Conservation (phyloP, 2,888 invertebrate species). For the Tetragonula carbonaria region DNA sequence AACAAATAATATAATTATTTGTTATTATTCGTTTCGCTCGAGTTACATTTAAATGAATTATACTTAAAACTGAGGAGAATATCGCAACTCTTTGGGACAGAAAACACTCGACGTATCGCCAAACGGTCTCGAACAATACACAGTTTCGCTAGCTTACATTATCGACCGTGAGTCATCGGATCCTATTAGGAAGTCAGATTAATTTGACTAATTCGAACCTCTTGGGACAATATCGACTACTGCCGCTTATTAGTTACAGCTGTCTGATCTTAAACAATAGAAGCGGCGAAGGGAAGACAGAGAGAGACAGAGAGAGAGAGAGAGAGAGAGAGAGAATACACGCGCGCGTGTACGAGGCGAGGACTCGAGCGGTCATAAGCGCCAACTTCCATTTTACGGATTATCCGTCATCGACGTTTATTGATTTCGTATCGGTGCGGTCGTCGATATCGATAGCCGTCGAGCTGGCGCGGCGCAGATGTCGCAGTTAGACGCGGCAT, state of each 20-base stretch:
- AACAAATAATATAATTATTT: too few relatives aligned
- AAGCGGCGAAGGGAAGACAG: not conserved
- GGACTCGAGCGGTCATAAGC: not conserved
- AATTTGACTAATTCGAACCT: constrained; percentile 36
- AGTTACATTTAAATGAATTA: too few relatives aligned
- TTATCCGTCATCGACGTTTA: not conserved
- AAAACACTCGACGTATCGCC: not conserved
- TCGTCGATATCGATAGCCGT: not conserved
- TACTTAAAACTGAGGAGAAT: too few relatives aligned
- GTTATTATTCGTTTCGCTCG: too few relatives aligned
- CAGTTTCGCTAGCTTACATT: not conserved
- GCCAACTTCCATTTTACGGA: not conserved
- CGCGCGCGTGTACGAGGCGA: not conserved
- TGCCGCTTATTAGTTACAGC: constrained; percentile 1
- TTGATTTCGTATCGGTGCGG: constrained; percentile 22
- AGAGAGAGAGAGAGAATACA: not conserved
- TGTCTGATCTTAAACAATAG: not conserved
- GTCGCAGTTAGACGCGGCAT: constrained; percentile 25
- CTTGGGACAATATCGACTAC: constrained; percentile 7
- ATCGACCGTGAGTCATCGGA: constrained; percentile 1
- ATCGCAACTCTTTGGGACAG: too few relatives aligned
- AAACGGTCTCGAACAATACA: not conserved
- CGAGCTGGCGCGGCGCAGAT: not conserved
- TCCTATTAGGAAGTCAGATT: constrained; percentile 24
- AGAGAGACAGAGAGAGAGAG: not conserved